Evolutionary conservation across 2,888 invertebrate species (phyloP), one percentile per base, ranked within the genome.

Genomic region (Achlya flavicornis): DNA sequence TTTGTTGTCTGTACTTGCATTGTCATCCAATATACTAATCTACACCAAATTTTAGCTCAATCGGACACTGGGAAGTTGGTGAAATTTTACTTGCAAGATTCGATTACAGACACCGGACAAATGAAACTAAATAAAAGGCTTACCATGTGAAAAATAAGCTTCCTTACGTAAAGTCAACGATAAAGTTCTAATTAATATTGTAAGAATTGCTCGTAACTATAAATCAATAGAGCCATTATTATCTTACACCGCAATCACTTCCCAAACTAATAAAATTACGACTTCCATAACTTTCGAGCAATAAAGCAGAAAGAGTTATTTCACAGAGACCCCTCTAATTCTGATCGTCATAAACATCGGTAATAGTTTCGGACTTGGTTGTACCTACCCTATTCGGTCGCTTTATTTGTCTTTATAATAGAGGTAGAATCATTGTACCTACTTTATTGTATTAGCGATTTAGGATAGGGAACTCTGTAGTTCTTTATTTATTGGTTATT

Each of bases 331-430:
- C 60, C 53, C 53, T 53, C 41, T 60, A 60, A 41, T 41, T 26
- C 60, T 60, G 41, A 60, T 41, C 60, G 60, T 60, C 60, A 41
- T 60, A 60, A 60, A 60, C 60, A 43, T 41, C 41, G 41, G 60
- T 60, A 60, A 60, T 60, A 60, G 60, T 60, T 53, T 53, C 53
- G 41, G 60, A 43, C 12, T 35, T 26, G 26, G 60, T 41, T 41
- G 48, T 53, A 53, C 19, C 53, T 53, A 53, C 53, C 60, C 60
- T n/a, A 60, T 60, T 60, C 26, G 43, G 60, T 12, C 41, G 60
- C 38, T 60, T 60, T 60, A 38, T 60, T 60, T 53, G 41, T 60
- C 60, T 16, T 41, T 60, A 60, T 43, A 43, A 53, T 53, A 10
- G 53, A 60, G 60, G 41, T 43, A 41, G 41, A 41, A 12, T 0